A percentile compares a stretch with the other conserved stretches of the same genome.
phyloP scores from a whole-genome alignment of 2,888 invertebrate species.

The Acrobeloides nanus region DNA sequence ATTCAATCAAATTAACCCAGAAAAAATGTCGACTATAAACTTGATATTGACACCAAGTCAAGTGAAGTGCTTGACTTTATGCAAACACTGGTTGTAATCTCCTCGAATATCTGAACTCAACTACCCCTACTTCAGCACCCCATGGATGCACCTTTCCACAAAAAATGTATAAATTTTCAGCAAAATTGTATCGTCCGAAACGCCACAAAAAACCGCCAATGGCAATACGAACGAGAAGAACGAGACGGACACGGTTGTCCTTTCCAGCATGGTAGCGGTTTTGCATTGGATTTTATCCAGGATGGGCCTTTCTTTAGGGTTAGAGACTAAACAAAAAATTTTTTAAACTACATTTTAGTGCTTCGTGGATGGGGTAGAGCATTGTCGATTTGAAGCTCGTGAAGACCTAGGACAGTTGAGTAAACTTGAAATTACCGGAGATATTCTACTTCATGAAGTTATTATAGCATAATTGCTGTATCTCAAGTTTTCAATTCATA shows the following conservation, averaged over 20 bases:
- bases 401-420: conserved; percentile 1
- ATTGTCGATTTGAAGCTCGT: conserved; percentile 11
- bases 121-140: too few species aligned
- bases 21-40: too few species aligned
- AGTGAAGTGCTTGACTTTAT: too few species aligned
- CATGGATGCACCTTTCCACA: too few species aligned
- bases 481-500: too few species aligned
- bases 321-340: too few species aligned
- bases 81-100: too few species aligned
- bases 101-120: too few species aligned
- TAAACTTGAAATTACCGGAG: conserved; percentile 11
- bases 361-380: conserved; percentile 16
- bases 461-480: conserved; percentile 16
- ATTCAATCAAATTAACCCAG: too few species aligned
- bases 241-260: conserved; percentile 18
- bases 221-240: conserved; percentile 17
- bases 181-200: conserved; percentile 22
- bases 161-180: conserved; percentile 8
- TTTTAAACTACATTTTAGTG: too few species aligned
- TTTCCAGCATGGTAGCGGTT: conserved; percentile 12
- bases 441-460: conserved; percentile 12
- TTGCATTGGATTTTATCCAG: conserved; percentile 14
- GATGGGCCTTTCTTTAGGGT: conserved; percentile 13
- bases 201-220: conserved; percentile 15
- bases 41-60: too few species aligned